Evolutionary conservation across 35 echinoderm and acorn worm species (phyloP), one percentile per base, ranked within the genome.

Genomic region (Ptychodera flava): DNA sequence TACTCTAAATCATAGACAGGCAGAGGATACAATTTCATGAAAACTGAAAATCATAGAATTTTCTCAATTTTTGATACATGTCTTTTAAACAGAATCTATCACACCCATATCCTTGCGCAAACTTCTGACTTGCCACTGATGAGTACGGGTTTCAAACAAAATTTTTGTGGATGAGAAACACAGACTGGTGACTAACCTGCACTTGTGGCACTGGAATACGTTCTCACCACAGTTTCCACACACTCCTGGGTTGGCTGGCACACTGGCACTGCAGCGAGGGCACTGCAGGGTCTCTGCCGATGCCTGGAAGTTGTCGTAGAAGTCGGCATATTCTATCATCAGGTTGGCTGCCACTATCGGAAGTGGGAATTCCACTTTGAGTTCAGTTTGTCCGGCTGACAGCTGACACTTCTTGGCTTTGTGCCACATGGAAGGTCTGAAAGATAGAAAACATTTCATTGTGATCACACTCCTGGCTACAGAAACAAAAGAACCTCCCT

Each of bases 131-230:
- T n/a, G n/a, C n/a, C n/a, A n/a, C n/a, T n/a, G n/a, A n/a, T n/a
- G n/a, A n/a, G n/a, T n/a, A n/a, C n/a, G n/a, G n/a, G n/a, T n/a
- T n/a, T n/a, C n/a, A n/a, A n/a, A n/a, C n/a, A n/a, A n/a, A n/a
- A n/a, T n/a, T n/a, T n/a, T n/a, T n/a, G n/a, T n/a, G n/a, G n/a
- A n/a, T n/a, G n/a, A n/a, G n/a, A n/a, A n/a, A n/a, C n/a, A n/a
- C n/a, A n/a, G n/a, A n/a, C n/a, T n/a, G n/a, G n/a, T n/a, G n/a
- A 38, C 87, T 86, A 45, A 91, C 96, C 96, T 94, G 93, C 96
- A 99, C 85, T 99, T 99, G 89, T 99, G 96, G 76, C 96, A 99
- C 80, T 99, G 96, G 93, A 99, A 99, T 27, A 99, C 96, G 77
- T 99, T 99, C 80, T 99, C 96, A 30, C 92, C 92, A 81, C 96